phyloP scores from a whole-genome alignment of 2,113 vertebrate species.

The Micromys minutus region DNA sequence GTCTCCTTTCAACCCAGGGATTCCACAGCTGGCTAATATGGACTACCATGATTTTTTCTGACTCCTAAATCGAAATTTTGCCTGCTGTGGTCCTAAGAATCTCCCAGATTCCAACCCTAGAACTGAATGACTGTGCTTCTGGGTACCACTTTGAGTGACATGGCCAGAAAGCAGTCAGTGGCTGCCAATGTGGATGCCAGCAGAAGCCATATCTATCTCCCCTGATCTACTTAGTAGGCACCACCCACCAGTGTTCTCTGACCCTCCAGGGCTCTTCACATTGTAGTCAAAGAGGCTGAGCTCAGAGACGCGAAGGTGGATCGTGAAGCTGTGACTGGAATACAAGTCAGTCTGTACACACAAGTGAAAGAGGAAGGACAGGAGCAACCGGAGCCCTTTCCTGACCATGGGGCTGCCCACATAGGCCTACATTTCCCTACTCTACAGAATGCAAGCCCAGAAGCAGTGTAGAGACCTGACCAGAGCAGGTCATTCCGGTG shows the following conservation, averaged over 20 bases:
- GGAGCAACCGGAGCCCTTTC: not conserved
- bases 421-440: not conserved
- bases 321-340: not conserved
- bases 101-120: not conserved
- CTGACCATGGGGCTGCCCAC: not conserved
- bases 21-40: too few relatives aligned
- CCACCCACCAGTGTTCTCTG: not conserved
- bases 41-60: not conserved
- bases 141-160: not conserved
- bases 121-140: not conserved
- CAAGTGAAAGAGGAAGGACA: not conserved
- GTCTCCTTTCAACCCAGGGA: not conserved
- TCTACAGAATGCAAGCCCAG: not conserved
- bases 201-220: rapidly evolving
- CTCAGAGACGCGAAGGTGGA: not conserved
- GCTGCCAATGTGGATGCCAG: rapidly evolving
- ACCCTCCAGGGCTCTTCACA: not conserved
- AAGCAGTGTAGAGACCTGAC: not conserved
- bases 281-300: not conserved
- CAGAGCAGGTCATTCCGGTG: not conserved
- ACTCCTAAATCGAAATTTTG: not conserved
- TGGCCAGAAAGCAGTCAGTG: not conserved
- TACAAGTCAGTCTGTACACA: not conserved
- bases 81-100: not conserved
- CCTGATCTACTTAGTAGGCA: not conserved